These are phyloP conservation scores for Corvus hawaiiensis DNA, from an alignment of 2,113 vertebrate species.

Conservation along the genomic window DNA sequence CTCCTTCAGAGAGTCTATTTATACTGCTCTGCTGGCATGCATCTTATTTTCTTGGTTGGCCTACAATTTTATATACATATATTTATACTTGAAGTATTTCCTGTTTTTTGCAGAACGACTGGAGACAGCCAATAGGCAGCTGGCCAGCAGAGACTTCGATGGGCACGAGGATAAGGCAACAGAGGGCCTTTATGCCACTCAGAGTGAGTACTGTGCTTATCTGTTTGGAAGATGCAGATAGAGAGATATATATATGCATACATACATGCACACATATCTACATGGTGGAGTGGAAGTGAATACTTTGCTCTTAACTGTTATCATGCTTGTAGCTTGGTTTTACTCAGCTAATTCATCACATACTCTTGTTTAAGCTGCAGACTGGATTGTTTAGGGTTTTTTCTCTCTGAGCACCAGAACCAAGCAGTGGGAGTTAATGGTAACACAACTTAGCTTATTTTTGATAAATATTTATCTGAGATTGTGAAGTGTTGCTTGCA, in stretches of 20 bases:
- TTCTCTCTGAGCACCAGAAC: not conserved
- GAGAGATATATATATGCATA: too few relatives aligned
- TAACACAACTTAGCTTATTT: not conserved
- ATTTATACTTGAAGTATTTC: slow-evolving; percentile 59
- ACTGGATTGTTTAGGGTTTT: not conserved
- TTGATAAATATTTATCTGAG: slow-evolving; percentile 29
- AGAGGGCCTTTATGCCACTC: slow-evolving; percentile 71
- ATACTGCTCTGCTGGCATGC: not conserved
- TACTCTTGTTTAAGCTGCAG: not conserved
- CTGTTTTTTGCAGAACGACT: slow-evolving; percentile 79
- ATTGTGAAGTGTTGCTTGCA: not conserved
- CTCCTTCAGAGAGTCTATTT: slow-evolving; percentile 35
- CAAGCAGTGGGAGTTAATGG: not conserved
- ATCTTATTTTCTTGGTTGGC: slow-evolving; percentile 30
- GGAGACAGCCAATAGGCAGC: slow-evolving; percentile 84
- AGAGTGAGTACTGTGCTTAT: slow-evolving; percentile 74
- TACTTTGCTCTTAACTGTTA: not conserved
- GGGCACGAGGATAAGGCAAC: slow-evolving; percentile 69
- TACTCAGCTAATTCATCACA: not conserved
- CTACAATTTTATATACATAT: slow-evolving; percentile 25
- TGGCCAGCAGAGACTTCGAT: slow-evolving; percentile 77
- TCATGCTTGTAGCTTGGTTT: not conserved
- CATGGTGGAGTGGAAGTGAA: not conserved
- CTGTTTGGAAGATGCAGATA: not conserved
- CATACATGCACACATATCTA: too few relatives aligned